phyloP scores from a whole-genome alignment of 2,888 invertebrate species.

The Acrocyrtus sp. region DNA sequence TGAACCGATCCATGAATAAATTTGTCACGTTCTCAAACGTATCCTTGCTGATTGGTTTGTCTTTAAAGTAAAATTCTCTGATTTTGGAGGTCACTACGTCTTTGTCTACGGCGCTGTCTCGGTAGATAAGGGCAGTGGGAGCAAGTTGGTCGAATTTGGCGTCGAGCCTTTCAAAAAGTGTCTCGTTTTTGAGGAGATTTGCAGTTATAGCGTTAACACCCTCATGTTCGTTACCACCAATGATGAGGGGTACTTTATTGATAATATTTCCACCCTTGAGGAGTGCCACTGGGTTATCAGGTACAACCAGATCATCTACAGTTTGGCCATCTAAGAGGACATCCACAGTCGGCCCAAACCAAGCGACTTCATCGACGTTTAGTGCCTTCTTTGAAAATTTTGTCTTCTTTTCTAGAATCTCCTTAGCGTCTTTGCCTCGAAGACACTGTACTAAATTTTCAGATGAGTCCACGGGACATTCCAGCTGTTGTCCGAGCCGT shows the following conservation, averaged over 20 bases:
- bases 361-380: slow-evolving; percentile 14
- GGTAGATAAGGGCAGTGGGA: slow-evolving; percentile 37
- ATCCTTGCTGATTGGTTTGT: slow-evolving; percentile 31
- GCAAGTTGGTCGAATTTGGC: slow-evolving; percentile 41
- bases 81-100: slow-evolving; percentile 37
- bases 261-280: slow-evolving; percentile 45
- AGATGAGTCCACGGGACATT: slow-evolving; percentile 53
- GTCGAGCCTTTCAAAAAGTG: slow-evolving; percentile 37
- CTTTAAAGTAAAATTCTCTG: slow-evolving; percentile 46
- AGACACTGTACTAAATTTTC: slow-evolving; percentile 51
- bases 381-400: slow-evolving; percentile 17
- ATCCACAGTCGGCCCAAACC: slow-evolving; percentile 54
- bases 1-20: slow-evolving; percentile 45
- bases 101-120: slow-evolving; percentile 33
- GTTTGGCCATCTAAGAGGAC: slow-evolving; percentile 38
- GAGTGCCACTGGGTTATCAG: slow-evolving; percentile 49
- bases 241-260: slow-evolving; percentile 54
- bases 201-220: slow-evolving; percentile 26
- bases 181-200: slow-evolving; percentile 27
- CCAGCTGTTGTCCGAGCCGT: slow-evolving; percentile 47
- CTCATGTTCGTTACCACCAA: slow-evolving; percentile 37
- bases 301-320: slow-evolving; percentile 38
- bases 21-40: slow-evolving; percentile 10
- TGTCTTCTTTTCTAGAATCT: slow-evolving; percentile 39
- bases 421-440: slow-evolving; percentile 37